Base-by-base conservation (phyloP, 2,888 invertebrate genomes). In the Trypoxylon attenuatum region DNA sequence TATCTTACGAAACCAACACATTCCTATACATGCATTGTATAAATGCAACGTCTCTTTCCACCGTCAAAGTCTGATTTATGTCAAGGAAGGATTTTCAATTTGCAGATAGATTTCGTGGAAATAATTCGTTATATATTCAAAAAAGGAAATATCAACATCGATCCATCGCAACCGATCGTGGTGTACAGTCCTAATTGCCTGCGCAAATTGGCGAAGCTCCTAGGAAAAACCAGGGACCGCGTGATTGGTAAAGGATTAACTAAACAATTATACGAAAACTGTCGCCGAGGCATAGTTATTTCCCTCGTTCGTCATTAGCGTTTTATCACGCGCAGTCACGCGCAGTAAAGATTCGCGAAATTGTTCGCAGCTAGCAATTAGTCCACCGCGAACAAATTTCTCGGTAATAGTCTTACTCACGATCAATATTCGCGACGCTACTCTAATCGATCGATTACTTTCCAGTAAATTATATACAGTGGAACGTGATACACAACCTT, bases 381-480 rank as follows among this genome's bases (percentile, higher is more conserved):
- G n/a, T n/a, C n/a, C n/a, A n/a, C n/a, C n/a, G n/a, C n/a, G n/a
- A n/a, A n/a, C n/a, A n/a, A n/a, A n/a, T n/a, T n/a, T n/a, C n/a
- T n/a, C n/a, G n/a, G n/a, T n/a, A n/a, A n/a, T n/a, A n/a, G n/a
- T n/a, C n/a, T n/a, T n/a, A n/a, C n/a, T 33, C 5, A 10, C 1
- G 2, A n/a, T 5, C 10, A 27, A 1, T 0, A 1, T 18, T 10
- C 1, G 10, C 2, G 23, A 5, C 6, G 16, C 2, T 16, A n/a
- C 41, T 25, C 21, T 16, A 19, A 27, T 42, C 51, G 18, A 41
- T 46, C 5, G 19, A 19, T 5, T 29, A 45, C 52, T 39, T 56
- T 54, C 3, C 52, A 77, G 77, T 74, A 0, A 77, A 77, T 58
- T 77, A 74, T 39, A 1, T 77, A 1, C 77, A 77, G 41, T 77